These are phyloP conservation scores for Polypterus senegalus DNA, from an alignment of 2,113 vertebrate species.

Conservation along the genomic window DNA sequence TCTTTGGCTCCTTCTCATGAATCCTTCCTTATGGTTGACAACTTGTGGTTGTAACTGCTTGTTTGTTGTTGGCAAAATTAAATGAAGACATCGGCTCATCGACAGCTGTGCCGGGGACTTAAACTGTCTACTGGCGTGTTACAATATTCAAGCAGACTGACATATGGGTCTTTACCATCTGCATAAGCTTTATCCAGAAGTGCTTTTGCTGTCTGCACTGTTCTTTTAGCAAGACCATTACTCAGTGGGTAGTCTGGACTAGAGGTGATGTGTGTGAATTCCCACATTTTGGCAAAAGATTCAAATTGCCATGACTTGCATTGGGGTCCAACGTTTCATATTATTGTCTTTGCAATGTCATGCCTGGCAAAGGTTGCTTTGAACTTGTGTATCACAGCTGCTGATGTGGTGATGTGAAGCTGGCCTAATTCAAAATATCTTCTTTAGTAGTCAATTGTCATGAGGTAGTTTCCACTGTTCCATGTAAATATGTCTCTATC, in stretches of 20 bases:
- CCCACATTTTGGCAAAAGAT: conserved; percentile 9
- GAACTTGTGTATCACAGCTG: conserved; percentile 4
- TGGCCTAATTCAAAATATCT: conserved; percentile 6
- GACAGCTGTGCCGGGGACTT: conserved; percentile 14
- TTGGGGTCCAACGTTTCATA: conserved; percentile 8
- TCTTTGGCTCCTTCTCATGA: neutral
- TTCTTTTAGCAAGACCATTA: conserved; percentile 11
- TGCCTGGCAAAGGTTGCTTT: conserved; percentile 10
- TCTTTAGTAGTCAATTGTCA: conserved; percentile 12
- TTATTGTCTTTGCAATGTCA: conserved; percentile 6
- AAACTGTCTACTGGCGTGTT: conserved; percentile 16
- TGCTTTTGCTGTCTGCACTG: conserved; percentile 5
- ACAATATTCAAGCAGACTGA: conserved; percentile 8
- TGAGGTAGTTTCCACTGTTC: conserved; percentile 3
- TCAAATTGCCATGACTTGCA: conserved; percentile 12
- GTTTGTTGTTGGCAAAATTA: conserved; percentile 12
- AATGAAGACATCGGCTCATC: conserved; percentile 11
- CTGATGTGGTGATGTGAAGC: neutral
- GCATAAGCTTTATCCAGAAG: conserved; percentile 13
- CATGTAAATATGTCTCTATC: conserved; percentile 3
- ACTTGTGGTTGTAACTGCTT: conserved; percentile 13
- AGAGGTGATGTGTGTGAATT: conserved; percentile 14
- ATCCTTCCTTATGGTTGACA: neutral
- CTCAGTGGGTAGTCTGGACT: conserved; percentile 14
- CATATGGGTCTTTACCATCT: conserved; percentile 7